These are phyloP conservation scores for Drosophila helvetica DNA, from an alignment of 2,888 invertebrate genomes.

Conservation along the genomic window DNA sequence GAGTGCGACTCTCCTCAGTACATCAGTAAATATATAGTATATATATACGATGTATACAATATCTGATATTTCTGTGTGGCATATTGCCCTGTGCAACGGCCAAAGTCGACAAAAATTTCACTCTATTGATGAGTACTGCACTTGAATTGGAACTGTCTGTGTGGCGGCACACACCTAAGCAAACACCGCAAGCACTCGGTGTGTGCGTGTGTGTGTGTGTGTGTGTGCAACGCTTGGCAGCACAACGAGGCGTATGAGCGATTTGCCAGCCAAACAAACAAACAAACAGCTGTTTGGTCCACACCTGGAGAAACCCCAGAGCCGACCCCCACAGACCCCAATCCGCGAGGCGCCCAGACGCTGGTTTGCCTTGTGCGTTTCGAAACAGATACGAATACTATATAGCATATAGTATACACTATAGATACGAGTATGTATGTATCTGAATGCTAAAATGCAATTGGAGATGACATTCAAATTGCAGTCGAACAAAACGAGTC, in stretches of 20 bases:
- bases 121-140: constrained; percentile 74
- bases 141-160: constrained; percentile 63
- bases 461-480: constrained; percentile 38
- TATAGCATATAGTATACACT: constrained; percentile 19
- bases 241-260: constrained; percentile 76
- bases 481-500: background rate
- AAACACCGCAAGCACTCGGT: constrained; percentile 10
- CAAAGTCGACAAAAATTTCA: constrained; percentile 64
- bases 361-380: constrained; percentile 37
- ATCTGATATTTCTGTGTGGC: constrained; percentile 14
- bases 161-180: constrained; percentile 28
- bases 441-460: constrained; percentile 24
- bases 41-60: constrained; percentile 16
- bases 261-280: constrained; percentile 63
- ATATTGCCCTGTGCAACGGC: constrained; percentile 23
- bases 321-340: constrained; percentile 32
- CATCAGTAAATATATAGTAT: constrained; percentile 15
- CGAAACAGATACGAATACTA: constrained; percentile 24
- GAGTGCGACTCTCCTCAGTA: constrained; percentile 32
- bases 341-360: background rate
- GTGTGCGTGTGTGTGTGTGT: background rate
- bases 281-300: constrained; percentile 61
- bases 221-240: constrained; percentile 71
- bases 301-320: constrained; percentile 10
- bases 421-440: constrained; percentile 25